Evolutionary conservation across 2,888 invertebrate genomes (phyloP).

Genomic region (Cremastinae sp.): DNA sequence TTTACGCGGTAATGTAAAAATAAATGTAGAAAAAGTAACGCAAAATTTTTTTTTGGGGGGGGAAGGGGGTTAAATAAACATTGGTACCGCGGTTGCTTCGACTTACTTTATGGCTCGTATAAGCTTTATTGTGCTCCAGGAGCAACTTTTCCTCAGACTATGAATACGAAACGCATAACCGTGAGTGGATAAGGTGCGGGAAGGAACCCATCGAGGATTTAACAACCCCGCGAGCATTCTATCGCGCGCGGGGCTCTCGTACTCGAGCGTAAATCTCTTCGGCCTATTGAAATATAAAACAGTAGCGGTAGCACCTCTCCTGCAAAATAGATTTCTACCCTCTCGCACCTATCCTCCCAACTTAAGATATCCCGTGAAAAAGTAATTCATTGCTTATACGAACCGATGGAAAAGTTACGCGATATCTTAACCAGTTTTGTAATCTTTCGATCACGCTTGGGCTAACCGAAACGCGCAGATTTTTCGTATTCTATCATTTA

Average conservation of each 20-base stretch:
- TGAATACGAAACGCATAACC: constrained; percentile 76
- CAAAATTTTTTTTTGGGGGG: constrained; percentile 46
- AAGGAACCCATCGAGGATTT: constrained; percentile 68
- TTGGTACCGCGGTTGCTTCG: constrained; percentile 67
- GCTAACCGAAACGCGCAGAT: background rate
- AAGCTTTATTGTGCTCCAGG: constrained; percentile 76
- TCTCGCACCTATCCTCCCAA: constrained; percentile 19
- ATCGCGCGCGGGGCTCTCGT: constrained; percentile 37
- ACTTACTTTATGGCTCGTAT: constrained; percentile 76
- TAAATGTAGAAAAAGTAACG: constrained; percentile 19
- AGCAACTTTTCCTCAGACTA: constrained; percentile 77
- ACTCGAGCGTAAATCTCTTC: constrained; percentile 67
- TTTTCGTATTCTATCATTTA: background rate
- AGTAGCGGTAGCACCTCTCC: constrained; percentile 51
- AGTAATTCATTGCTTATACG: constrained; percentile 42
- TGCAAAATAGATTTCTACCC: constrained; percentile 53
- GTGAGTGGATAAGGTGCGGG: constrained; percentile 47
- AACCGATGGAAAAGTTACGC: constrained; percentile 36
- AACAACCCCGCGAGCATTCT: constrained; percentile 68
- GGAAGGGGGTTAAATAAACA: constrained; percentile 72
- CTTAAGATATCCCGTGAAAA: constrained; percentile 27
- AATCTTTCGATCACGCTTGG: background rate
- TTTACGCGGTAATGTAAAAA: background rate
- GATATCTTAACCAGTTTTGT: constrained; percentile 20
- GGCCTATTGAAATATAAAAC: constrained; percentile 69